Evolutionary conservation across 2,797 vertebrate species (phyloP).

Genomic region (Phrynocephalus forsythii): DNA sequence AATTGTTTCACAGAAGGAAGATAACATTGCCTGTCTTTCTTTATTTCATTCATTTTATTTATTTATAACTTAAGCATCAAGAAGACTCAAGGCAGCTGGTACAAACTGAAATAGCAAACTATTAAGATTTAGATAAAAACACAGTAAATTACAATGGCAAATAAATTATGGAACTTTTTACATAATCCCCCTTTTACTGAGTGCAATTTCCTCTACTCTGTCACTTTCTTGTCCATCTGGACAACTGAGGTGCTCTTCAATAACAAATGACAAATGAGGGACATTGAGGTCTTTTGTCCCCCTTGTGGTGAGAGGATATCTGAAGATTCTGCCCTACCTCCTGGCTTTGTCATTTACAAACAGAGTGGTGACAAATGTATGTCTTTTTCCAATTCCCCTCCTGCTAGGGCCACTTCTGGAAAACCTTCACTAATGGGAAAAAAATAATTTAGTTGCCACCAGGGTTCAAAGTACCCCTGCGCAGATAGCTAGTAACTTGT

Average conservation of each 20-base stretch:
- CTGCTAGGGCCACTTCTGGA: conserved; percentile 88
- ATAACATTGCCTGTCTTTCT: too few species aligned
- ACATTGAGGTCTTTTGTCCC: conserved; percentile 89
- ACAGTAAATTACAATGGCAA: background rate
- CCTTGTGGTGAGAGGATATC: conserved; percentile 85
- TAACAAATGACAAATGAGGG: conserved; percentile 45
- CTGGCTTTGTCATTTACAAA: conserved; percentile 87
- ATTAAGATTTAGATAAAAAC: too few species aligned
- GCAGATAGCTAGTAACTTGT: background rate
- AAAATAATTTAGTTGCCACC: conserved; percentile 74
- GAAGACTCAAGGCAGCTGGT: too few species aligned
- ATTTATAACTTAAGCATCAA: too few species aligned
- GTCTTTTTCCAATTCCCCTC: conserved; percentile 90
- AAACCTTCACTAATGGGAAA: conserved; percentile 89
- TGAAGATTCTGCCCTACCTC: conserved; percentile 81
- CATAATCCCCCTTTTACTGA: background rate
- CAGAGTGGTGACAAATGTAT: conserved; percentile 85
- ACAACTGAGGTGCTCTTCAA: conserved; percentile 69
- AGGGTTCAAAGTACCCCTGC: background rate
- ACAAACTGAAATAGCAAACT: too few species aligned
- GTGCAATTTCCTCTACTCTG: background rate
- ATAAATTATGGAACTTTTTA: background rate
- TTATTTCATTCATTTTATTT: too few species aligned
- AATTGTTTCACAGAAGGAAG: background rate
- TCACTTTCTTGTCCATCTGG: conserved; percentile 83